These are phyloP conservation scores for Paedocypris sp. DNA, from an alignment of 2,113 vertebrate species.

Conservation along the genomic window DNA sequence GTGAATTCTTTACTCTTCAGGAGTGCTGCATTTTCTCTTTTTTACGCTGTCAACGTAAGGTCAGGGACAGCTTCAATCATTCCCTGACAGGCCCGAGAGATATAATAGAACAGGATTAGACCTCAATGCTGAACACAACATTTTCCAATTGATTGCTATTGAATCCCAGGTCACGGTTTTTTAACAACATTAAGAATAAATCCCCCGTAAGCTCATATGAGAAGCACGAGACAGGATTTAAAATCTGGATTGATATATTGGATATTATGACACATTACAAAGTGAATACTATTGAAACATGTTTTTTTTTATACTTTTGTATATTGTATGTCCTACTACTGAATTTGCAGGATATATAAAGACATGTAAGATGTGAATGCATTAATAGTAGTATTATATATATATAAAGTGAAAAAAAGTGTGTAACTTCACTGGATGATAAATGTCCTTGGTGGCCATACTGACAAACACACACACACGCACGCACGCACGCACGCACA, in stretches of 20 bases:
- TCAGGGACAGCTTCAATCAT: conserved; percentile 25
- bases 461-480: no score
- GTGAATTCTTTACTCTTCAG: neutral
- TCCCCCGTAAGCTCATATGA: neutral
- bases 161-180: neutral
- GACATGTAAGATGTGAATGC: no score
- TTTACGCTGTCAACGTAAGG: neutral
- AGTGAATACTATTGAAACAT: neutral
- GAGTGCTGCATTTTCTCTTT: neutral
- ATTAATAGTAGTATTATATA: no score
- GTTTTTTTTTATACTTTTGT: no score
- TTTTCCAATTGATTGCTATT: conserved; percentile 14
- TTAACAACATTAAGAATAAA: neutral
- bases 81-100: conserved; percentile 1
- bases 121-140: conserved; percentile 10
- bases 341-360: no score
- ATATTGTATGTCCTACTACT: no score
- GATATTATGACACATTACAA: neutral
- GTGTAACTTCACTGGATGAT: no score
- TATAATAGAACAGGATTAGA: conserved; percentile 20
- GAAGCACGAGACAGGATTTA: neutral
- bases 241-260: neutral
- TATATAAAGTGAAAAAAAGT: no score
- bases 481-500: no score
- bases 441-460: no score